Evolutionary conservation across 2,888 invertebrate species (phyloP), one percentile per base, ranked within the genome.

Genomic region (Acanthococcus lagerstroemiae): DNA sequence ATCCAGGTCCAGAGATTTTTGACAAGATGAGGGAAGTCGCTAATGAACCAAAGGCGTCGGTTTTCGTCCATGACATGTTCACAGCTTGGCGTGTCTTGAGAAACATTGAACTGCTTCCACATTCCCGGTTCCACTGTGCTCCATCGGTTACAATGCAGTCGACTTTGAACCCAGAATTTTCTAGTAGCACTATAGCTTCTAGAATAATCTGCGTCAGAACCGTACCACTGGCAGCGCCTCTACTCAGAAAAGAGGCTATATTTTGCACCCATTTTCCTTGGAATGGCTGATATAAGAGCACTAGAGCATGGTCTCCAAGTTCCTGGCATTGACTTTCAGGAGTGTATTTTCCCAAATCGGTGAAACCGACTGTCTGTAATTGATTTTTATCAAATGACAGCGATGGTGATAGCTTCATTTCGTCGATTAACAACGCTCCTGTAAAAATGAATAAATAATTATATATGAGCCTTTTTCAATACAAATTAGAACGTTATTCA

Each of bases 401-500:
- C 17, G 24, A 46, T 24, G 44, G 24, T n/a, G 52, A 50, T 21
- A 61, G 26, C 50, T 61, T 61, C 66, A 67, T 67, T 27, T 67
- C 61, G 37, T 30, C 37, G 12, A 30, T 30, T 9, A 30, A 12
- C 6, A 30, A 12, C 6, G 37, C 37, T 30, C 37, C 37, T 30
- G 37, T 9, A 30, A 30, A 30, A n/a, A n/a, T n/a, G n/a, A n/a
- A n/a, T n/a, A n/a, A n/a, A n/a, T n/a, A n/a, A n/a, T n/a, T n/a
- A n/a, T n/a, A n/a, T n/a, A n/a, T n/a, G n/a, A n/a, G n/a, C n/a
- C n/a, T n/a, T n/a, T n/a, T n/a, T n/a, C n/a, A n/a, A n/a, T n/a
- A n/a, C n/a, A n/a, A n/a, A n/a, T n/a, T n/a, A n/a, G n/a, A n/a
- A n/a, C n/a, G n/a, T n/a, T n/a, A n/a, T n/a, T n/a, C n/a, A n/a